A percentile compares a stretch with the other conserved stretches of the same genome.
Conservation (phyloP, 2,113 vertebrate species). For the Bettongia penicillata region DNA sequence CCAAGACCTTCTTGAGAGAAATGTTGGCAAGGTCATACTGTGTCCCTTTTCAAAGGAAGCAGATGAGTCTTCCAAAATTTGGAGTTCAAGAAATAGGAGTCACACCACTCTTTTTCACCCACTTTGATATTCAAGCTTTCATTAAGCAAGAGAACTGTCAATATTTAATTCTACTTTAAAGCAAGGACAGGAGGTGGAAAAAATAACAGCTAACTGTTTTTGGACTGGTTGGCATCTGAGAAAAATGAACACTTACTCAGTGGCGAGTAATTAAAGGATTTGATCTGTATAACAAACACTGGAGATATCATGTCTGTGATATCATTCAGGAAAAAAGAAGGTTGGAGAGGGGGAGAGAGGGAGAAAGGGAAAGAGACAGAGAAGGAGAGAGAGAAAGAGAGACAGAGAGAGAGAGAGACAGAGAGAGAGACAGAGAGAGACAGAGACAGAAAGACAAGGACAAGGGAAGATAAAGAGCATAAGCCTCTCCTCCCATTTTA, state of each 20-base stretch:
- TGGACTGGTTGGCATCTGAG: conserved; percentile 69
- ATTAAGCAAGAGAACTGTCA: conserved; percentile 69
- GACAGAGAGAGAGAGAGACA: neutral
- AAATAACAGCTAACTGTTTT: conserved; percentile 64
- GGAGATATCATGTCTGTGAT: conserved; percentile 26
- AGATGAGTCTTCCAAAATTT: conserved; percentile 52
- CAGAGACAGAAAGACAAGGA: neutral
- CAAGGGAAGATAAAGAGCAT: neutral
- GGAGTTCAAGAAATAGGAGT: conserved; percentile 62
- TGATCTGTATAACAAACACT: conserved; percentile 41
- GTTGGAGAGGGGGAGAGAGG: conserved; percentile 33
- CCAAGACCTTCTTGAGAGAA: conserved; percentile 67
- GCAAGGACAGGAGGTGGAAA: conserved; percentile 61
- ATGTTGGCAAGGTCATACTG: conserved; percentile 58
- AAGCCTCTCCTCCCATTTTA: neutral
- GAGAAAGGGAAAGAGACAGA: neutral
- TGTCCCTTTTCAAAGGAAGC: conserved; percentile 60
- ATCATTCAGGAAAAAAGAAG: neutral
- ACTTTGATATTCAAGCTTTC: conserved; percentile 66
- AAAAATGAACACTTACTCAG: conserved; percentile 41
- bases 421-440: no score
- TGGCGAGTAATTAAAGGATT: conserved; percentile 65
- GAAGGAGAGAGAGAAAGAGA: neutral
- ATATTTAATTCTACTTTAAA: conserved; percentile 70
- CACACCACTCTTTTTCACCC: conserved; percentile 60